Conservation (phyloP, 2,888 invertebrate species). For the Xanthorhoe designata region DNA sequence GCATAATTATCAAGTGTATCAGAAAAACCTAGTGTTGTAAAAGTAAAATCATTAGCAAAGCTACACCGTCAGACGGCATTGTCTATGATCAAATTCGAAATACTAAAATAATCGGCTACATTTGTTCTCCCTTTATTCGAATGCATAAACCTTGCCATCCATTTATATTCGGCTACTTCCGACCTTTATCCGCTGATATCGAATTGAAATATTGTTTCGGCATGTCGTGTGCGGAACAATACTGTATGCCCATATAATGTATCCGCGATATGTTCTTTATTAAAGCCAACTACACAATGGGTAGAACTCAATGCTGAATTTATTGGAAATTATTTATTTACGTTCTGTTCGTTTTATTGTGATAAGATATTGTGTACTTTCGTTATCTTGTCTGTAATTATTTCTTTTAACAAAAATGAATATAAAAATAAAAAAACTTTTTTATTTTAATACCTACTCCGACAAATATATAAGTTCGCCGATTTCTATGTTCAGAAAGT, state of each 20-base stretch:
- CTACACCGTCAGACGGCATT: slow-evolving; percentile 13
- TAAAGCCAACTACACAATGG: slow-evolving; percentile 25
- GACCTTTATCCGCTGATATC: slow-evolving; percentile 81
- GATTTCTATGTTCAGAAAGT: too few relatives aligned
- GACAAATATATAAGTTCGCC: too few relatives aligned
- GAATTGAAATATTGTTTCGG: slow-evolving; percentile 83
- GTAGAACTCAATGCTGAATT: slow-evolving; percentile 56
- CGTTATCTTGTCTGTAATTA: too few relatives aligned
- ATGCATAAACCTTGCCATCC: slow-evolving; percentile 77
- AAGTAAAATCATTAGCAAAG: neutral
- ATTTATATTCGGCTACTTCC: slow-evolving; percentile 83
- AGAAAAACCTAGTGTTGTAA: neutral
- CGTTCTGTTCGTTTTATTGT: neutral
- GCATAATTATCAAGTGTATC: too few relatives aligned
- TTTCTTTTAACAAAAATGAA: too few relatives aligned
- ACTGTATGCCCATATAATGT: slow-evolving; percentile 43
- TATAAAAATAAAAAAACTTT: too few relatives aligned
- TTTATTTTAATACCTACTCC: too few relatives aligned
- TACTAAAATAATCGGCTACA: slow-evolving; percentile 52
- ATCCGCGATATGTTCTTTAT: slow-evolving; percentile 34
- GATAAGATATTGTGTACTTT: neutral
- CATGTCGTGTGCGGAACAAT: slow-evolving; percentile 71
- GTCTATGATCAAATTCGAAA: slow-evolving; percentile 29
- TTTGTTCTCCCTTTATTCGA: slow-evolving; percentile 71
- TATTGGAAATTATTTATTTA: neutral